Conservation (phyloP, 2,797 vertebrate species). For the Mus minutoides region DNA sequence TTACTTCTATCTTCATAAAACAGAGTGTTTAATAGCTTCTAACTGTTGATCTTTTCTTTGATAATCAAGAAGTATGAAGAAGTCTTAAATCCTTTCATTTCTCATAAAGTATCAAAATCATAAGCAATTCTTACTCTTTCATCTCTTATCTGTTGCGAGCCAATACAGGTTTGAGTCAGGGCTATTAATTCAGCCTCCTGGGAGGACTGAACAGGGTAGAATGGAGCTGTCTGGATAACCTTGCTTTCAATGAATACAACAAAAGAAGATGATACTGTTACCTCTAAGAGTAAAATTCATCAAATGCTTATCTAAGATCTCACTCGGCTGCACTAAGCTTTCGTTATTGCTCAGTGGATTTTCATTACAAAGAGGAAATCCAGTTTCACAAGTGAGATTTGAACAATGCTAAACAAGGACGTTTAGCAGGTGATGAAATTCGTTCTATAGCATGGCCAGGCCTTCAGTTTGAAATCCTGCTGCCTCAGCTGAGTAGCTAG, state of each 20-base stretch:
- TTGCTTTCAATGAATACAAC: background rate
- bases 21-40: background rate
- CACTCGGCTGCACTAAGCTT: background rate
- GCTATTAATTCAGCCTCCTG: slow-evolving; percentile 22
- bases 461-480: background rate
- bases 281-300: slow-evolving; percentile 22
- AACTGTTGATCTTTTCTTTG: slow-evolving; percentile 6
- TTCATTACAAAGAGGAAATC: slow-evolving; percentile 7
- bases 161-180: background rate
- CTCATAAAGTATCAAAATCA: slow-evolving; percentile 10
- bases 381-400: background rate
- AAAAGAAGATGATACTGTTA: background rate
- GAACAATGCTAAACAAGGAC: background rate
- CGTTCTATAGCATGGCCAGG: background rate
- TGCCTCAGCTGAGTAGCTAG: background rate
- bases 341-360: background rate
- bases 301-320: slow-evolving; percentile 16
- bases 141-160: slow-evolving; percentile 31
- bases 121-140: slow-evolving; percentile 26
- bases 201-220: background rate
- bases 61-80: background rate
- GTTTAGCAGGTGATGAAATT: background rate
- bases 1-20: background rate
- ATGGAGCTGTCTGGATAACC: background rate
- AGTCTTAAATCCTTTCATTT: slow-evolving; percentile 39